Conservation (phyloP, 2,797 vertebrate species). For the Rhinatrema bivittatum region DNA sequence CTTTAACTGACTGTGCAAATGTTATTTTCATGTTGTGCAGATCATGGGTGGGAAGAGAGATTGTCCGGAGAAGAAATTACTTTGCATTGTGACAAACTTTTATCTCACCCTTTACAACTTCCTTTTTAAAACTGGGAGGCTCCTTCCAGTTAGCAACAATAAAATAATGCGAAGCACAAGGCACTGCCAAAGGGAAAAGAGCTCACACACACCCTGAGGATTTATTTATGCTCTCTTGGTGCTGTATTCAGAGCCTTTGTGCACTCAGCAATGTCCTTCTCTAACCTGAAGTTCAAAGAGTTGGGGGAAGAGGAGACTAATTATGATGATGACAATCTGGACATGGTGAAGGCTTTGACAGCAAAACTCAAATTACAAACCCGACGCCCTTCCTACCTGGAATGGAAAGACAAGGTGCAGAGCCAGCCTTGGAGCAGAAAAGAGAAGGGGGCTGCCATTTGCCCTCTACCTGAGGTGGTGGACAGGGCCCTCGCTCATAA, state of each 20-base stretch:
- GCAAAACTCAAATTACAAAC: slow-evolving; percentile 88
- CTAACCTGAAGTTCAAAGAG: slow-evolving; percentile 65
- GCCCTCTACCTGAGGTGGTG: not conserved
- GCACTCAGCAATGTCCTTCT: slow-evolving; percentile 36
- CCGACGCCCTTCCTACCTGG: slow-evolving; percentile 81
- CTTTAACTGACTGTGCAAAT: no score
- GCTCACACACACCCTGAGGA: no score
- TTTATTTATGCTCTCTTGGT: no score
- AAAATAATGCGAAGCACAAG: slow-evolving; percentile 5
- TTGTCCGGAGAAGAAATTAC: not conserved
- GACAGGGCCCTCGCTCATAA: no score
- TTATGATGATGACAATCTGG: slow-evolving; percentile 64
- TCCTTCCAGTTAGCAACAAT: slow-evolving; percentile 42
- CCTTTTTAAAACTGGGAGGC: slow-evolving; percentile 42
- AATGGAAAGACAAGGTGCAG: slow-evolving; percentile 79
- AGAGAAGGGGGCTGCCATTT: not conserved
- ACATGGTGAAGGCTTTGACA: slow-evolving; percentile 78
- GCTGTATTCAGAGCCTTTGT: no score
- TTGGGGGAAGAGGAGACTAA: slow-evolving; percentile 58
- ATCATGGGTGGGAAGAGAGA: not conserved
- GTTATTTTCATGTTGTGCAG: no score
- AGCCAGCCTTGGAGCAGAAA: slow-evolving; percentile 61
- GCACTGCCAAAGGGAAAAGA: no score
- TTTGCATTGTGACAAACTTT: slow-evolving; percentile 16
- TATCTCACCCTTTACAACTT: slow-evolving; percentile 31